Evolutionary conservation across 2,113 vertebrate genomes (phyloP).

Genomic region (Scolopax mira): DNA sequence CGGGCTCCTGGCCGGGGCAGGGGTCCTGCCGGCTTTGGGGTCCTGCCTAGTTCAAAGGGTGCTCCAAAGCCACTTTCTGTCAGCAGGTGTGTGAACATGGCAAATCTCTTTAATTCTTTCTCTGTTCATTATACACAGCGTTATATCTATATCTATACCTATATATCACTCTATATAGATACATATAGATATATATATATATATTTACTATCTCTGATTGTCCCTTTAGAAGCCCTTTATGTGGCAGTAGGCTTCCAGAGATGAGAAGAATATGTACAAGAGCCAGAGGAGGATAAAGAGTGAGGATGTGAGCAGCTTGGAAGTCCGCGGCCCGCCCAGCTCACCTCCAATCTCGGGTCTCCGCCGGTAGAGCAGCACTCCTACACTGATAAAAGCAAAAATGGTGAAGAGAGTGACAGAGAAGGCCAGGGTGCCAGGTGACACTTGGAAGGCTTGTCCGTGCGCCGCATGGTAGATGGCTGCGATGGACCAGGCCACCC

Average conservation of each 20-base stretch:
- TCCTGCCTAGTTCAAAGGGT: conserved; percentile 73
- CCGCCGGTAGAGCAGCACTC: conserved; percentile 92
- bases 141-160: conserved; percentile 75
- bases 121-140: conserved; percentile 78
- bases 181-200: conserved; percentile 72
- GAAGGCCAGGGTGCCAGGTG: conserved; percentile 93
- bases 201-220: conserved; percentile 74
- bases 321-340: conserved; percentile 90
- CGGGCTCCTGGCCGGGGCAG: conserved; percentile 54
- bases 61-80: conserved; percentile 78
- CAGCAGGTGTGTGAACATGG: conserved; percentile 82
- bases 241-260: conserved; percentile 98
- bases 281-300: conserved; percentile 97
- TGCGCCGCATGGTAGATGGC: conserved; percentile 88
- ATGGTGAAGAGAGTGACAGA: conserved; percentile 98
- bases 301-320: conserved; percentile 87
- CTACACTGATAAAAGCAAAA: conserved; percentile 95
- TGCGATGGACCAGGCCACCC: conserved; percentile 96
- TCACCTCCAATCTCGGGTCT: conserved; percentile 93
- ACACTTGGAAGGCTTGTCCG: conserved; percentile 83
- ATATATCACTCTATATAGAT: conserved; percentile 75
- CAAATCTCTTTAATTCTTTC: conserved; percentile 77
- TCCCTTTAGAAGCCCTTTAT: conserved; percentile 89
- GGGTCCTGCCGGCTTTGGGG: conserved; percentile 71
- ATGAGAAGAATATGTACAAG: conserved; percentile 95